phyloP scores from a whole-genome alignment of 2,113 vertebrate species.

The Dendrocopos noguchii region DNA sequence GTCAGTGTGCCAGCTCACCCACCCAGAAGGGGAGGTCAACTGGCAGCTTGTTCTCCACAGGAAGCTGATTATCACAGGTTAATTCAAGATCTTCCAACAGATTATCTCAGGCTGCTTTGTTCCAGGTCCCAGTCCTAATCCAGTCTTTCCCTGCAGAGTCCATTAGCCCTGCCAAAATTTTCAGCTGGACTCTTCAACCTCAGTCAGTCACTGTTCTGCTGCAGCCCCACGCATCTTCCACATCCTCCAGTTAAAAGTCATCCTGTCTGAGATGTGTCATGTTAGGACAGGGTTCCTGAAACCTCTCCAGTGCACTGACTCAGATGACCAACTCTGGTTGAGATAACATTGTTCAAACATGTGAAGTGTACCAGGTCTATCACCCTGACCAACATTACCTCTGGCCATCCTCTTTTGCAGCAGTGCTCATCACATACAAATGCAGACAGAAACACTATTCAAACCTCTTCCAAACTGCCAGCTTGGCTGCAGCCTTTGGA shows the following conservation, averaged over 20 bases:
- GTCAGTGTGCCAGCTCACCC: fast-evolving
- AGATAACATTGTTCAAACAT: background rate
- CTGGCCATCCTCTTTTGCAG: background rate
- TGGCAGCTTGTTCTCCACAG: fast-evolving
- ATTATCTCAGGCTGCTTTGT: background rate
- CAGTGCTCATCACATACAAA: background rate
- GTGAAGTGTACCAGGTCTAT: fast-evolving
- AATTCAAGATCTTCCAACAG: background rate
- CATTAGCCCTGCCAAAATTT: background rate
- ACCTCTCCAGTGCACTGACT: background rate
- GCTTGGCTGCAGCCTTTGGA: background rate
- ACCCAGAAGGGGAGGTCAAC: background rate
- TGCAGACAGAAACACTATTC: background rate
- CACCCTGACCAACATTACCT: background rate
- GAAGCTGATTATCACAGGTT: background rate
- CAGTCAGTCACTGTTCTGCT: background rate
- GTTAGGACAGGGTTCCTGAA: background rate
- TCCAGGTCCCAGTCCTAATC: background rate
- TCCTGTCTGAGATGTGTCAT: background rate
- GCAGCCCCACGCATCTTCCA: background rate
- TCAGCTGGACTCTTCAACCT: background rate
- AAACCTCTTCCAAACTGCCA: background rate
- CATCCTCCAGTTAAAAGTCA: background rate
- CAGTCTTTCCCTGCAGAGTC: background rate
- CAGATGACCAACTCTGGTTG: background rate